Conservation (phyloP, 1,140 invertebrate species). For the Drosophila auraria region DNA sequence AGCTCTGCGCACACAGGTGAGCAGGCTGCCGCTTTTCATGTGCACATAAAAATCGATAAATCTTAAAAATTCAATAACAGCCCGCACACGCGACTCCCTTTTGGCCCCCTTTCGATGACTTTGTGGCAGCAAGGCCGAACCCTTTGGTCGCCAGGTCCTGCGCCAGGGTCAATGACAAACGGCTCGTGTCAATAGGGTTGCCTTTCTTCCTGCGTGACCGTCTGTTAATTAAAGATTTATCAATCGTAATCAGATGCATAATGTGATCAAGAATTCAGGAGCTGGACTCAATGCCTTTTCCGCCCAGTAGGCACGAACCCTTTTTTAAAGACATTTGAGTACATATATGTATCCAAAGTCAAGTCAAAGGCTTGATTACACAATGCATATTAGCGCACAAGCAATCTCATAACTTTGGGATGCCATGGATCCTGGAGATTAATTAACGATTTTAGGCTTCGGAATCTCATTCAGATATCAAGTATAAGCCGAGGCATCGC, state of each 20-base stretch:
- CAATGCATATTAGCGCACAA: not conserved
- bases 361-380: not conserved
- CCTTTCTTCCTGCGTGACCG: slow-evolving; percentile 25
- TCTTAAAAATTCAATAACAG: slow-evolving; percentile 83
- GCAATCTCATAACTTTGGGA: not conserved
- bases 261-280: slow-evolving; percentile 33
- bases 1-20: slow-evolving; percentile 36
- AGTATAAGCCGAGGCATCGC: slow-evolving; percentile 12
- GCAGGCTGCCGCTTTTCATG: slow-evolving; percentile 17
- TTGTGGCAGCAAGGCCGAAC: slow-evolving; percentile 45
- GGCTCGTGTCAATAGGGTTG: slow-evolving; percentile 45
- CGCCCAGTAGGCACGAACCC: not conserved
- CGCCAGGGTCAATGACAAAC: slow-evolving; percentile 75
- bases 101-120: slow-evolving; percentile 13
- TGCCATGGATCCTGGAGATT: not conserved
- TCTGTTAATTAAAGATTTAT: slow-evolving; percentile 70
- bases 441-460: slow-evolving; percentile 57
- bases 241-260: slow-evolving; percentile 38
- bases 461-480: slow-evolving; percentile 20
- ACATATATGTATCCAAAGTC: not conserved
- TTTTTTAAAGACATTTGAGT: not conserved
- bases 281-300: not conserved
- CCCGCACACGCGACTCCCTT: slow-evolving; percentile 58
- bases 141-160: slow-evolving; percentile 33
- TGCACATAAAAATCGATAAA: slow-evolving; percentile 79